These are phyloP conservation scores for Lycaena phlaeas DNA, from an alignment of 2,888 invertebrate species.

Conservation along the genomic window DNA sequence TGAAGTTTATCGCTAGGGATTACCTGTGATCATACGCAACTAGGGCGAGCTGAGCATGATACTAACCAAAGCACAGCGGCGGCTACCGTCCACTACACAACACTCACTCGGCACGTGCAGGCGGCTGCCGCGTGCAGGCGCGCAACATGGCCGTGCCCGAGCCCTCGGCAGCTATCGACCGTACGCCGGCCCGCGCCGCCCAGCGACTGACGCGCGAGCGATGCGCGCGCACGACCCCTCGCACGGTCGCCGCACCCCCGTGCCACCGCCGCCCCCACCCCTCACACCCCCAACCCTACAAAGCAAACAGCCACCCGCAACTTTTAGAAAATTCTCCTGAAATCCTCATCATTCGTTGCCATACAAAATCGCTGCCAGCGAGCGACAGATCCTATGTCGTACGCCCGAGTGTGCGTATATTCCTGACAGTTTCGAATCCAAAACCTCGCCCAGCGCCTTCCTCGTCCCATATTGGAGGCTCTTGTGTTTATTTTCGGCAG, in stretches of 20 bases:
- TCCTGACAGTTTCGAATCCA: conserved; percentile 10
- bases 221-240: conserved; percentile 51
- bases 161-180: conserved; percentile 57
- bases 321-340: conserved; percentile 18
- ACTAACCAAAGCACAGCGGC: conserved; percentile 44
- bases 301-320: conserved; percentile 23
- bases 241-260: conserved; percentile 19
- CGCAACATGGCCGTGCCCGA: conserved; percentile 51
- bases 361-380: neutral
- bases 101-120: conserved; percentile 45
- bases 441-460: conserved; percentile 12
- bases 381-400: neutral
- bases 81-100: conserved; percentile 29
- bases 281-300: conserved; percentile 20
- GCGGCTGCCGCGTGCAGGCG: conserved; percentile 52
- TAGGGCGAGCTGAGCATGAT: conserved; percentile 19
- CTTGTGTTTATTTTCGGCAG: conserved; percentile 60
- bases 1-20: too few relatives aligned
- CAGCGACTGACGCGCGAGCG: conserved; percentile 42
- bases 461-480: conserved; percentile 14
- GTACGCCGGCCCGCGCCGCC: conserved; percentile 48
- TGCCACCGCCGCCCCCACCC: conserved; percentile 21
- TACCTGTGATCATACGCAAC: conserved; percentile 17
- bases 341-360: conserved; percentile 11
- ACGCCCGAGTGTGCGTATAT: neutral